Percentiles rank a stretch among this genome's conserved stretches.
phyloP scores from a whole-genome alignment of 2,888 invertebrate species.

The Harpalus rubripes region DNA sequence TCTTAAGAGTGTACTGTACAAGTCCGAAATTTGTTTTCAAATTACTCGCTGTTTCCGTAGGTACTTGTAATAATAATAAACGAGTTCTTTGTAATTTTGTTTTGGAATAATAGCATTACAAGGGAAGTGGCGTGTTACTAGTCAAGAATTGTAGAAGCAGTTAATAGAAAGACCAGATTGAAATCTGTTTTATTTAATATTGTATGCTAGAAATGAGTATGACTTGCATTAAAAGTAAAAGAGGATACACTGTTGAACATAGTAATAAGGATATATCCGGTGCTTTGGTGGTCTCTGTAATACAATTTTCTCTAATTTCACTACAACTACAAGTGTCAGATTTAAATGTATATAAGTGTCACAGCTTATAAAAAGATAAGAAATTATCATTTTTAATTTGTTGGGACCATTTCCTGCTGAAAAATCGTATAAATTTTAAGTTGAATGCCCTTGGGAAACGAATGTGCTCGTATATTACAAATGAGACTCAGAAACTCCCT shows the following conservation, averaged over 20 bases:
- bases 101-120: no score
- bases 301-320: neutral
- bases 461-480: constrained; percentile 42
- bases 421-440: neutral
- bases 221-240: neutral
- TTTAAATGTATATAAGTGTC: neutral
- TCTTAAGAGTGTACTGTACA: no score
- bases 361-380: constrained; percentile 6
- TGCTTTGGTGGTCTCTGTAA: neutral
- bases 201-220: neutral
- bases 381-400: constrained; percentile 7
- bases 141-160: neutral
- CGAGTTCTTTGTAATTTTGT: no score
- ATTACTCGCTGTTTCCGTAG: no score
- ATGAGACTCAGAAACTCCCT: constrained; percentile 33
- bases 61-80: no score
- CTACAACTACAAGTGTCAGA: neutral
- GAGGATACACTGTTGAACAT: neutral
- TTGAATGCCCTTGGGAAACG: constrained; percentile 36
- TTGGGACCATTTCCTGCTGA: neutral
- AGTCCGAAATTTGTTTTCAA: no score
- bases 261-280: neutral
- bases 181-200: neutral
- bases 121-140: no score
- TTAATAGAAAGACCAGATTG: neutral